phyloP scores from a whole-genome alignment of 2,113 vertebrate species.

The Phalacrocorax pelagicus region DNA sequence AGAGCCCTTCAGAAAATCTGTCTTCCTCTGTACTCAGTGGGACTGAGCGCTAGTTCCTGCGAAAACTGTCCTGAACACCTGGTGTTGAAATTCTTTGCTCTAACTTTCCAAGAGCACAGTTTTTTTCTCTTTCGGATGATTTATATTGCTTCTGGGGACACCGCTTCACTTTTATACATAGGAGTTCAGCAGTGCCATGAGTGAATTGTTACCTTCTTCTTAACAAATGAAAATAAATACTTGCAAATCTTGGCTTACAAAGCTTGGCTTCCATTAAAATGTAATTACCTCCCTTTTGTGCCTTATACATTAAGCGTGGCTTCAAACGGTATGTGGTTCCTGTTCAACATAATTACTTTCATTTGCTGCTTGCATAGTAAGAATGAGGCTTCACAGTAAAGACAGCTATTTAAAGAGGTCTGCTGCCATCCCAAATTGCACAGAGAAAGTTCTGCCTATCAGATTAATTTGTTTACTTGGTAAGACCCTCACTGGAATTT shows the following conservation, averaged over 20 bases:
- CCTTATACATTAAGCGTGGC: not conserved
- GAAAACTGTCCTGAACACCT: not conserved
- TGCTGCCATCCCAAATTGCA: not conserved
- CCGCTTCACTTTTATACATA: not conserved
- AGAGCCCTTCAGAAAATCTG: not conserved
- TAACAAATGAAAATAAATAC: constrained; percentile 17
- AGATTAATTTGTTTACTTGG: not conserved
- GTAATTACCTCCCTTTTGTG: constrained; percentile 43
- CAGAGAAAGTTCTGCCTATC: not conserved
- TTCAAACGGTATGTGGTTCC: constrained; percentile 6
- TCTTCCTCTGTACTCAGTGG: not conserved
- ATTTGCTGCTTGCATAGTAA: not conserved
- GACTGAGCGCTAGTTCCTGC: not conserved
- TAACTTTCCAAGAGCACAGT: not conserved
- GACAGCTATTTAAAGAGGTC: not conserved
- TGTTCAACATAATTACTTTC: constrained; percentile 24
- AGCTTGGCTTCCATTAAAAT: constrained; percentile 25
- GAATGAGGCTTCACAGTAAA: not conserved
- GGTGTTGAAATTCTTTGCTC: not conserved
- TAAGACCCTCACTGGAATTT: not conserved
- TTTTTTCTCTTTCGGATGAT: not conserved
- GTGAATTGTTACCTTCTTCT: not conserved
- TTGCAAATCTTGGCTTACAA: not conserved
- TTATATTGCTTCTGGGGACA: not conserved
- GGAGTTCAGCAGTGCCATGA: not conserved